phyloP scores from a whole-genome alignment of 2,888 invertebrate species.

The Leptothorax acervorum region DNA sequence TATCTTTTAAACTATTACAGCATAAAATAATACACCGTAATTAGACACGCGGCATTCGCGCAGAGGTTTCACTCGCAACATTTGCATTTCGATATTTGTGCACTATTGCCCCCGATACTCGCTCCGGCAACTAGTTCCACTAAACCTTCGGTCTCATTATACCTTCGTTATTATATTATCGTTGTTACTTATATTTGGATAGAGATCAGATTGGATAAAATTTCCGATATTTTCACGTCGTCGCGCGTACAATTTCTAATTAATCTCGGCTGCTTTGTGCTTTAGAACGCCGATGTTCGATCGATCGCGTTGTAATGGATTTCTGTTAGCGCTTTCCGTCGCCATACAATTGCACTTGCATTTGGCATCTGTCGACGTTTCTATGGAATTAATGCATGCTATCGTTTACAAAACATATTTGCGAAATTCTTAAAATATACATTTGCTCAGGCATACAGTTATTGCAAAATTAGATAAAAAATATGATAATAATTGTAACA shows the following conservation, averaged over 20 bases:
- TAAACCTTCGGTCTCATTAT: background rate
- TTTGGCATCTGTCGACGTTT: conserved; percentile 12
- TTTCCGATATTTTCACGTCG: conserved; percentile 30
- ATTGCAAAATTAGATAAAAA: background rate
- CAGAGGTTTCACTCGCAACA: conserved; percentile 13
- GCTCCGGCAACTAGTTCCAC: background rate
- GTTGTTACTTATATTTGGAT: conserved; percentile 39
- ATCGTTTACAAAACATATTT: background rate
- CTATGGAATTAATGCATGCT: background rate
- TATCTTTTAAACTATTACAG: too few species aligned
- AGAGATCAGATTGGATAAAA: conserved; percentile 2
- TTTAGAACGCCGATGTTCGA: conserved; percentile 19
- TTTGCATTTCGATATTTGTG: conserved; percentile 2
- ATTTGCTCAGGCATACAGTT: background rate
- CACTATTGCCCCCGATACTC: background rate
- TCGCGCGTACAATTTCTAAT: conserved; percentile 37
- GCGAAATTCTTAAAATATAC: background rate
- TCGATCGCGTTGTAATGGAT: conserved; percentile 27
- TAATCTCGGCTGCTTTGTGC: conserved; percentile 43
- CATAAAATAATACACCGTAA: conserved; percentile 43
- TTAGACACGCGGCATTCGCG: conserved; percentile 24
- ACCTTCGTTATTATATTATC: conserved; percentile 25
- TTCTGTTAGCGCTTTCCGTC: conserved; percentile 37
- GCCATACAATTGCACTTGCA: conserved; percentile 31
- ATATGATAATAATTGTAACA: background rate